Evolutionary conservation across 1,140 invertebrate genomes (phyloP).

Genomic region (Acromyrmex heyeri): DNA sequence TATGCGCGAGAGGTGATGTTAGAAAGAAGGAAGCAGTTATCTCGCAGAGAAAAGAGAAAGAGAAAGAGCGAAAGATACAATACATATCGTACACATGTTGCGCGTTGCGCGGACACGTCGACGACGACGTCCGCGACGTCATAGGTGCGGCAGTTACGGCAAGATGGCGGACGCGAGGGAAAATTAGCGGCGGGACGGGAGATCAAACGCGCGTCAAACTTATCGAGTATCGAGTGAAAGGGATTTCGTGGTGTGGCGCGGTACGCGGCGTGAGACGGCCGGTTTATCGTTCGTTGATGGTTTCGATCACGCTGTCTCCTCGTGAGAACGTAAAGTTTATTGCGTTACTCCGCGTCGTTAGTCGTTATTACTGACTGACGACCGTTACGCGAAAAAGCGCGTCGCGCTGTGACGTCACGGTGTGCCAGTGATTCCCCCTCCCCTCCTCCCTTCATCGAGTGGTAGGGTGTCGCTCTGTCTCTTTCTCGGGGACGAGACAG

Average conservation of each 20-base stretch:
- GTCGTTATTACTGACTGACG: neutral
- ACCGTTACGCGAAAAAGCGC: constrained; percentile 32
- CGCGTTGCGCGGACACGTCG: neutral
- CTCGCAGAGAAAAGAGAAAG: too few species aligned
- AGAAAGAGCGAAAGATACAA: neutral
- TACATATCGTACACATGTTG: neutral
- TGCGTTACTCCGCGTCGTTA: constrained; percentile 10
- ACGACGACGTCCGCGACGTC: neutral
- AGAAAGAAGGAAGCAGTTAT: neutral
- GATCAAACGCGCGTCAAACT: neutral
- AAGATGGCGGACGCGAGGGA: neutral
- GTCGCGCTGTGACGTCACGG: constrained; percentile 65
- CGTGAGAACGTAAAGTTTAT: constrained; percentile 24
- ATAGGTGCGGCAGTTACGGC: neutral
- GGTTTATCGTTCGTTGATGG: neutral
- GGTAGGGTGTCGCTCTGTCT: neutral
- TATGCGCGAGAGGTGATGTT: neutral
- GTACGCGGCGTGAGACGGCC: neutral
- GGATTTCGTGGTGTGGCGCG: constrained; percentile 23
- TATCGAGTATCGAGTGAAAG: constrained; percentile 58
- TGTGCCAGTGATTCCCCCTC: neutral
- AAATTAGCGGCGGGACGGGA: constrained; percentile 11
- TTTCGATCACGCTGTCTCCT: constrained; percentile 13
- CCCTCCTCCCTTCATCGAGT: neutral
- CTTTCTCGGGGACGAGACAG: neutral